phyloP scores from a whole-genome alignment of 2,113 vertebrate genomes.

The Elephas maximus region DNA sequence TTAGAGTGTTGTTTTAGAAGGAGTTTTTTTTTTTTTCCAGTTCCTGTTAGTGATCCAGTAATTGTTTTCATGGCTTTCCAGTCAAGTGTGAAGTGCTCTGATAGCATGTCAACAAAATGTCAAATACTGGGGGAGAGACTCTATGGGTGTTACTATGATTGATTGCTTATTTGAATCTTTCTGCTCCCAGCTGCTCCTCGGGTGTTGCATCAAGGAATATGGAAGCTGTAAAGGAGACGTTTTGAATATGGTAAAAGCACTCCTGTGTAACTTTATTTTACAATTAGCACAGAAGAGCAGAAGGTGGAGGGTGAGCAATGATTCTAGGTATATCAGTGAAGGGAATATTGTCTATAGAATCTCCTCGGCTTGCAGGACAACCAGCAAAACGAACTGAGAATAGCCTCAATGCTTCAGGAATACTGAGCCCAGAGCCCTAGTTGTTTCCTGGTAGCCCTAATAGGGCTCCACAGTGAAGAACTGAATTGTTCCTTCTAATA shows the following conservation, averaged over 20 bases:
- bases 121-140: slow-evolving; percentile 45
- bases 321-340: background rate
- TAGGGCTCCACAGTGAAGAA: background rate
- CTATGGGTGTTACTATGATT: slow-evolving; percentile 61
- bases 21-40: background rate
- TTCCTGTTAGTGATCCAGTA: slow-evolving; percentile 69
- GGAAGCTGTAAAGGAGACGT: background rate
- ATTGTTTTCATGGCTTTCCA: slow-evolving; percentile 76
- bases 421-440: background rate
- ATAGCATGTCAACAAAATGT: slow-evolving; percentile 77
- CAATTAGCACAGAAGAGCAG: background rate
- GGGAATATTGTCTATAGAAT: background rate
- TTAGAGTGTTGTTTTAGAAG: slow-evolving; percentile 39
- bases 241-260: background rate
- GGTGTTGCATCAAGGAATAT: slow-evolving; percentile 22
- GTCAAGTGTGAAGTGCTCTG: slow-evolving; percentile 75
- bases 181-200: slow-evolving; percentile 50
- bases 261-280: background rate
- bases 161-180: slow-evolving; percentile 72
- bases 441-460: background rate
- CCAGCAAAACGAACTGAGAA: background rate
- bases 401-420: background rate
- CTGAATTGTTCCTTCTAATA: background rate
- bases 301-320: background rate
- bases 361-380: background rate